Evolutionary conservation across 1,140 invertebrate species (phyloP).

Genomic region (Cherax destructor): DNA sequence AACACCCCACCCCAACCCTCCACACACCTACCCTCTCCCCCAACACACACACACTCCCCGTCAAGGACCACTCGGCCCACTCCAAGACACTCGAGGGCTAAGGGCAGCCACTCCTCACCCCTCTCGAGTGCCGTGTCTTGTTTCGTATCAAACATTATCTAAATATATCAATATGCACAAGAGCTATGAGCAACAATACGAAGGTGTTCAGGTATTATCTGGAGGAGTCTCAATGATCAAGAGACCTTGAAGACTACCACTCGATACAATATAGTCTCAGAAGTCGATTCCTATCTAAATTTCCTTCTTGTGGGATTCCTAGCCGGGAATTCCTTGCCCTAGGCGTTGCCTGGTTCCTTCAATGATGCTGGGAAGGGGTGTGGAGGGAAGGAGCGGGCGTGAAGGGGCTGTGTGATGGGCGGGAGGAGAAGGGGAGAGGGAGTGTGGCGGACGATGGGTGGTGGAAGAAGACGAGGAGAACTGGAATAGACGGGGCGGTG

Average conservation of each 20-base stretch:
- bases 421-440: neutral
- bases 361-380: too few species aligned
- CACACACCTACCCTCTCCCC: neutral
- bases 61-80: constrained; percentile 32
- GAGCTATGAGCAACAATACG: constrained; percentile 20
- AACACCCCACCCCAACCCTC: neutral
- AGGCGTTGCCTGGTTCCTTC: neutral
- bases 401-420: neutral
- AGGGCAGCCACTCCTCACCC: constrained; percentile 9
- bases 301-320: neutral
- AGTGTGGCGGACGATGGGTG: neutral
- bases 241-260: constrained; percentile 32
- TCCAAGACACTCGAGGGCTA: constrained; percentile 7
- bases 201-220: constrained; percentile 47
- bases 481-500: neutral
- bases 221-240: constrained; percentile 9
- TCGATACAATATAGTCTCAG: neutral
- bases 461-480: neutral
- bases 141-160: constrained; percentile 55
- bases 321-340: neutral
- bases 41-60: neutral
- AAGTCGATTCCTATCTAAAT: neutral
- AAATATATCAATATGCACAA: constrained; percentile 64
- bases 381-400: neutral
- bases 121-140: constrained; percentile 49